phyloP scores from a whole-genome alignment of 2,797 vertebrate genomes.

The Anguilla marmorata region DNA sequence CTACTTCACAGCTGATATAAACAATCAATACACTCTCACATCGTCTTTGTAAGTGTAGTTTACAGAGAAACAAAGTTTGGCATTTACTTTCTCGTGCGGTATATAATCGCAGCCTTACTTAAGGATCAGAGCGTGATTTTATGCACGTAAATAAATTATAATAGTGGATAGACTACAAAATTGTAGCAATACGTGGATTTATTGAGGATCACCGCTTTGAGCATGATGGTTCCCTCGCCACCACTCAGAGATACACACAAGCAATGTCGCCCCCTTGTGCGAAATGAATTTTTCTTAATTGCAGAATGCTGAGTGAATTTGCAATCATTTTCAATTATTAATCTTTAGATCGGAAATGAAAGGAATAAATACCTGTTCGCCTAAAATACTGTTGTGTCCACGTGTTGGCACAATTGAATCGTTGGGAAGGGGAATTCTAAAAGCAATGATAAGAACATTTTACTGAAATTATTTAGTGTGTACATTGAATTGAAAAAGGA shows the following conservation, averaged over 20 bases:
- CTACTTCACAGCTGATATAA: too few relatives aligned
- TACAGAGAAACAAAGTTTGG: background rate
- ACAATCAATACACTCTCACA: too few relatives aligned
- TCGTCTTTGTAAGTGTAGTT: background rate
- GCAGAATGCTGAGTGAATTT: background rate
- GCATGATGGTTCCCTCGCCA: background rate
- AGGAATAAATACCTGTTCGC: background rate
- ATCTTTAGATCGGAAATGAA: background rate
- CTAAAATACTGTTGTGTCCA: background rate
- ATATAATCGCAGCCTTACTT: background rate
- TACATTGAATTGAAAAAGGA: background rate
- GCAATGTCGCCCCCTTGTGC: conserved; percentile 1
- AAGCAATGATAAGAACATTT: background rate
- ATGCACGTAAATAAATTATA: background rate
- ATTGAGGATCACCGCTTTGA: background rate
- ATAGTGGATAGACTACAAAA: background rate
- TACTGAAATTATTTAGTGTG: background rate
- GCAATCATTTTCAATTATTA: background rate
- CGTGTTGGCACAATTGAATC: background rate
- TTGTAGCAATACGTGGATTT: background rate
- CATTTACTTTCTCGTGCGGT: background rate
- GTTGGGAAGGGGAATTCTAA: background rate
- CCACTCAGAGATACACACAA: background rate
- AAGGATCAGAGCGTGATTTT: background rate
- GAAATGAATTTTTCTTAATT: background rate